phyloP scores from a whole-genome alignment of 2,888 invertebrate species.

The Zele albiditarsus region DNA sequence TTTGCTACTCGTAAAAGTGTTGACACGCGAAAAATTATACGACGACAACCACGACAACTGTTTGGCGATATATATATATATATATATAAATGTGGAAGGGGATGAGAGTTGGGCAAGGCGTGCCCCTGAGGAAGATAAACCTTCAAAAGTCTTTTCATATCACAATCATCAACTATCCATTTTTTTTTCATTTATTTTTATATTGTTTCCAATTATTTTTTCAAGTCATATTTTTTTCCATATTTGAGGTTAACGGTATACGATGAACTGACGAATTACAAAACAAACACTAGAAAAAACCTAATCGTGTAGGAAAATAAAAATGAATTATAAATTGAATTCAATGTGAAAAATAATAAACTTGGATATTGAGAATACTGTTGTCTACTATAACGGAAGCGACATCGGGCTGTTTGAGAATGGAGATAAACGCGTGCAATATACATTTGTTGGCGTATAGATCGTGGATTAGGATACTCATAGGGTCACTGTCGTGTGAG shows the following conservation, averaged over 20 bases:
- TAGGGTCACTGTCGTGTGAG: neutral
- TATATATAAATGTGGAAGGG: neutral
- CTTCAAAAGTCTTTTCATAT: no score
- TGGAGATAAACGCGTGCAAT: slow-evolving; percentile 12
- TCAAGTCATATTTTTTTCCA: no score
- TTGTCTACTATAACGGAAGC: neutral
- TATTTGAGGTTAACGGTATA: no score
- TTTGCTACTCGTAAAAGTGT: slow-evolving; percentile 27
- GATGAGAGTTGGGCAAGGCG: no score
- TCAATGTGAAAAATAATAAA: neutral
- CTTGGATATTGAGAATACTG: neutral
- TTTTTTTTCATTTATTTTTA: no score
- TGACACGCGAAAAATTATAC: slow-evolving; percentile 22
- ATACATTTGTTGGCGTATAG: slow-evolving; percentile 3
- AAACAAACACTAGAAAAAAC: no score
- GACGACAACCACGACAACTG: slow-evolving; percentile 2
- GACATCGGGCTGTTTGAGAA: neutral
- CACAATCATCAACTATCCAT: no score
- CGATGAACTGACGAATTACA: no score
- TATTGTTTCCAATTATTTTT: no score
- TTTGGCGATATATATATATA: slow-evolving; percentile 5
- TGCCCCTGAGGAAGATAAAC: no score
- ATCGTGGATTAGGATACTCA: slow-evolving; percentile 20
- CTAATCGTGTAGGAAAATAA: neutral
- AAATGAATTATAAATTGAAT: neutral